Evolutionary conservation across 1,140 invertebrate species (phyloP), one percentile per base, ranked within the genome.

Genomic region (Ridgeia piscesae): DNA sequence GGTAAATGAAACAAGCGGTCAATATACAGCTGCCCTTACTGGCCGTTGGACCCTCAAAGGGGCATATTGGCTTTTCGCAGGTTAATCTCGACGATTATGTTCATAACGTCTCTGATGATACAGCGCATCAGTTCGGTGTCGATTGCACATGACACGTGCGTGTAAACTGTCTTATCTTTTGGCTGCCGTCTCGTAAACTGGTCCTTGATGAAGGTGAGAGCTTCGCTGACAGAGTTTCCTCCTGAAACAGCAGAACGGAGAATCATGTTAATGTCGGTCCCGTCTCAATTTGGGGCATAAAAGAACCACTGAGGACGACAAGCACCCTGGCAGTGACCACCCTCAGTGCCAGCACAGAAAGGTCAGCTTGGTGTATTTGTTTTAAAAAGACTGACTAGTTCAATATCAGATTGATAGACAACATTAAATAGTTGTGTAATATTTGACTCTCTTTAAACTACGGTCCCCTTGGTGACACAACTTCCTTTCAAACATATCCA

Each of bases 81-180:
- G 92, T 95, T 95, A 17, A 95, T 94, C 91, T 95, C 95, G 27
- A 94, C 92, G n/a, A 95, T 93, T 91, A 94, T 94, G 34, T 95
- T 93, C 33, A 95, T 91, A 34, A 94, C 93, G 58, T 93, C 93
- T 34, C 93, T 58, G 14, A 95, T 92, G 6, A 94, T 92, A 17
- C 94, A 94, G 34, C 92, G 93, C 94, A 95, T 95, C 92, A 93
- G 91, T 17, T 93, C 35, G 6, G 94, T 93, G 92, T 95, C 94
- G 42, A 94, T 94, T 14, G 95, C 95, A 91, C 94, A 94, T 0
- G 94, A 94, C 6, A 95, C 93, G 89, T 95, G 95, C 1, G 92
- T 94, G 92, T 95, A 95, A 35, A 95, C 91, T 35, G 93, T 94
- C 91, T 95, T 95, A 90, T 94, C 93, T 33, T 89, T 93, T 4